These are phyloP conservation scores for Alca torda DNA, from an alignment of 2,797 vertebrate genomes.

Conservation along the genomic window DNA sequence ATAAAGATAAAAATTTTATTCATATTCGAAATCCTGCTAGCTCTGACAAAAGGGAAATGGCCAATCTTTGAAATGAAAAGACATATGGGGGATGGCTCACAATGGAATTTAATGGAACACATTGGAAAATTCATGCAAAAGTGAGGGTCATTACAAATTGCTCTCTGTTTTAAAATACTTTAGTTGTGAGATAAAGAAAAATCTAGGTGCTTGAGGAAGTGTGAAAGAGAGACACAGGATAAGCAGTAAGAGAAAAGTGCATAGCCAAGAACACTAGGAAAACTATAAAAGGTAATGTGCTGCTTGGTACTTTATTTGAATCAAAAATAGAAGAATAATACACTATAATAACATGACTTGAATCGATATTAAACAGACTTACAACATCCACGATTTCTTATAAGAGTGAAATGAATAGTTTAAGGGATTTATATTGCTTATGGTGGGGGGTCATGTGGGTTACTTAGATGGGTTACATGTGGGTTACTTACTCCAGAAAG, in stretches of 20 bases:
- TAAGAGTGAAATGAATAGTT: background rate
- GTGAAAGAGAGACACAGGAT: background rate
- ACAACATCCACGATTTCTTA: background rate
- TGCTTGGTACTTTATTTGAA: background rate
- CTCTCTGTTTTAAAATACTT: background rate
- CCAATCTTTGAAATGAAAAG: background rate
- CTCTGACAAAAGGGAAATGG: background rate
- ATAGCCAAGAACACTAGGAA: background rate
- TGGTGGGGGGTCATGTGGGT: background rate
- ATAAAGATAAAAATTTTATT: background rate
- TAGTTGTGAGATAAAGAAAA: background rate
- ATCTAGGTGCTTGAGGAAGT: background rate
- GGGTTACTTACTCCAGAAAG: background rate
- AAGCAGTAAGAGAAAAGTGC: background rate
- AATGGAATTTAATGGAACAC: background rate
- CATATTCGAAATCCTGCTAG: background rate
- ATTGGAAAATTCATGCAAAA: background rate
- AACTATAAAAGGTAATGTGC: background rate
- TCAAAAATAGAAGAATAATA: background rate
- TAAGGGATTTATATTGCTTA: background rate
- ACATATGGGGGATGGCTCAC: background rate
- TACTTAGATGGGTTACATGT: background rate
- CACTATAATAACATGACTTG: background rate
- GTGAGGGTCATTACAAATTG: background rate
- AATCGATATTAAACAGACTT: background rate